Evolutionary conservation across 2,113 vertebrate genomes (phyloP).

Genomic region (Megaceryle maxima): DNA sequence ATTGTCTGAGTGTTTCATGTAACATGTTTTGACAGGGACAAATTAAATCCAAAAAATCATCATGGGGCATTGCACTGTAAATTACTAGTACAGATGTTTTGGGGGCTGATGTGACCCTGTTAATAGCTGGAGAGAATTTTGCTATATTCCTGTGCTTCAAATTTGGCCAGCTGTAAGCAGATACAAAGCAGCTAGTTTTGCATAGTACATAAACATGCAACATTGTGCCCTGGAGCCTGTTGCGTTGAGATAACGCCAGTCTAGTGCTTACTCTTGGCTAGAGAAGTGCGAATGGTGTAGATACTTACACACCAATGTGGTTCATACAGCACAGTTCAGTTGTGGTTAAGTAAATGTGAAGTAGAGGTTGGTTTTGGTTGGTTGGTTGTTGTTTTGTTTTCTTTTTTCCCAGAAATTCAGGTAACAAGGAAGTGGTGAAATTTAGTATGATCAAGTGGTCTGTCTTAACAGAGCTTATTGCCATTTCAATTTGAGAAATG

Average conservation of each 20-base stretch:
- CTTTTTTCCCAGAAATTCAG: slow-evolving; percentile 4
- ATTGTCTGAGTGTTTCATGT: neutral
- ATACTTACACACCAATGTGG: neutral
- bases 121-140: neutral
- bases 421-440: slow-evolving; percentile 49
- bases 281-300: neutral
- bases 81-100: neutral
- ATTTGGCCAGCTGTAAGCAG: neutral
- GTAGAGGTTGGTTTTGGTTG: neutral
- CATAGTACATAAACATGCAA: neutral
- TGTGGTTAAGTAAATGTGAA: neutral
- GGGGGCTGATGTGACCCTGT: neutral
- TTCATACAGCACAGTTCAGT: neutral
- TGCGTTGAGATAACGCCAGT: slow-evolving; percentile 29
- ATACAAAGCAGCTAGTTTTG: neutral
- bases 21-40: neutral
- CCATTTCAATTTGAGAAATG: neutral
- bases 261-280: neutral
- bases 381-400: no score
- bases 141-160: neutral
- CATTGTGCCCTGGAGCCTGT: neutral
- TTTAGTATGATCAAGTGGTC: neutral
- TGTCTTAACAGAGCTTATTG: neutral
- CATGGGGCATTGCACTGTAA: neutral
- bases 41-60: neutral